Percentiles rank a stretch among this genome's conserved stretches.
phyloP scores from a whole-genome alignment of 2,797 vertebrate species.

The Rhabdophis nuchalis region DNA sequence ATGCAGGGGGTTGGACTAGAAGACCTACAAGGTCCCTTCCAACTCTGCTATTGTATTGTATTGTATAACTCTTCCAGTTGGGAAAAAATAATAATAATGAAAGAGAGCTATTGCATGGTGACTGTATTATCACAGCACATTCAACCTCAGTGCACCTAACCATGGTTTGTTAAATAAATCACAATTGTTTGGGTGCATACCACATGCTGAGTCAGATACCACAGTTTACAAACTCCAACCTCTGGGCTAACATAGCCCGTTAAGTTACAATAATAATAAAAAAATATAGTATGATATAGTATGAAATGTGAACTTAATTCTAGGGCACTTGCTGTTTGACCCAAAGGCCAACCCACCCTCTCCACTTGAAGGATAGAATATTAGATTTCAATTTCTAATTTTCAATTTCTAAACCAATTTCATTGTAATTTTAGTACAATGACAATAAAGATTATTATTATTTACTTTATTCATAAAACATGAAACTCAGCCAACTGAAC shows the following conservation, averaged over 20 bases:
- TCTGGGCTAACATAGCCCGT: background rate
- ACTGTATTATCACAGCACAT: background rate
- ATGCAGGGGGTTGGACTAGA: no score
- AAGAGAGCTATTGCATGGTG: background rate
- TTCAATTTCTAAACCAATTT: no score
- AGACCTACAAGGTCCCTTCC: no score
- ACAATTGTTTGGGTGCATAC: background rate
- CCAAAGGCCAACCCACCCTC: background rate
- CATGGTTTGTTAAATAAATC: background rate
- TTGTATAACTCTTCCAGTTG: background rate
- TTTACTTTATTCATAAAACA: no score
- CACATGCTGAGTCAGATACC: background rate
- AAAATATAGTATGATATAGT: background rate
- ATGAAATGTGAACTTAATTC: no score
- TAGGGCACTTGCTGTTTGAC: background rate
- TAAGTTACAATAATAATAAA: background rate
- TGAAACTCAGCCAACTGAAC: no score
- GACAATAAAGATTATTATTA: no score
- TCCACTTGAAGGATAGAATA: background rate
- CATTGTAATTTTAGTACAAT: no score
- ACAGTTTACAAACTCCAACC: background rate
- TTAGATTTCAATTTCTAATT: no score
- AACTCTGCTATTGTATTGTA: no score
- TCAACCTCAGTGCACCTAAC: background rate
- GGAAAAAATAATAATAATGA: background rate